Base-by-base conservation (phyloP, 2,797 vertebrate genomes). In the Gallirallus australis region DNA sequence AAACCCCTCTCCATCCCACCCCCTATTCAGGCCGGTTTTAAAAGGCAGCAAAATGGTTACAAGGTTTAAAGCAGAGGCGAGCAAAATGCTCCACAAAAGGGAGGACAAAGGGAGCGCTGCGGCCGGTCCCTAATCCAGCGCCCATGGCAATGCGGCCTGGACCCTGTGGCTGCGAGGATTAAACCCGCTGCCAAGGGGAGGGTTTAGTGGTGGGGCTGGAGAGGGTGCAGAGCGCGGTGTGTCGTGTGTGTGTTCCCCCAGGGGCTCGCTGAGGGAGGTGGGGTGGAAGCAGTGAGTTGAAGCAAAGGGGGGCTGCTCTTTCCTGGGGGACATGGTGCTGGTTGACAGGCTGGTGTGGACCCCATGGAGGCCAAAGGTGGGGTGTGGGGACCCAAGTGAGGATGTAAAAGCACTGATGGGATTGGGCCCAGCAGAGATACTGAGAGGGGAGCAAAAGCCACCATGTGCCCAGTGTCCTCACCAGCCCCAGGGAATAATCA, bases 1-100 rank as follows among this genome's bases (percentile, higher is more conserved):
- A 42, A 42, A 24, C 69, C 79, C 95, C 76, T 73, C 82, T 66
- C 31, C 90, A 90, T 28, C 94, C 94, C 96, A 85, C 90, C 96
- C 93, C 94, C 95, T 92, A 94, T 94, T 98, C 98, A 98, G 94
- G 66, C 15, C 20, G 65, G 68, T 94, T 96, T 50, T 77, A 90
- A 97, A 97, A 93, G 94, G 94, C 97, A 97, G 83, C 87, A 97
- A 97, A 98, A 97, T 39, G 90, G 95, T 97, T 97, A 98, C 96
- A 97, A 88, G 94, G 94, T 92, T 95, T 98, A 96, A 97, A 93
- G 97, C 97, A 97, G 96, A 97, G 94, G 97, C 97, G 91, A 98
- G 97, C 97, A 98, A 97, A 98, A 97, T 76, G 97, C 94, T 88
- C 80, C 92, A 98, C 97, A 97, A 97, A 93, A 50, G 95, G 91